These are phyloP conservation scores for Rhynchomys soricoides DNA, from an alignment of 2,113 vertebrate genomes.

Conservation along the genomic window DNA sequence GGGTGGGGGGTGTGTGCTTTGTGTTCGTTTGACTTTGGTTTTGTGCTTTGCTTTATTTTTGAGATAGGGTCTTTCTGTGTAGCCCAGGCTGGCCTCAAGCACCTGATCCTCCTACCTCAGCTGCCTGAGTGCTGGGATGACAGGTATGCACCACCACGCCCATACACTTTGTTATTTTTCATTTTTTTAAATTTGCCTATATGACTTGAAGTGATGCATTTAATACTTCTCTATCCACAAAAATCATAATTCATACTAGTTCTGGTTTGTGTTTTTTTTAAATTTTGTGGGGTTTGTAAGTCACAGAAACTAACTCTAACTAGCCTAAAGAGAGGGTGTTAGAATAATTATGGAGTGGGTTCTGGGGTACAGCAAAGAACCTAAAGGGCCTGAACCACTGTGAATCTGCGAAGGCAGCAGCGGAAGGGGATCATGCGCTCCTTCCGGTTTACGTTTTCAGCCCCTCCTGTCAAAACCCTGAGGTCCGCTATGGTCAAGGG, in stretches of 20 bases:
- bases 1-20: too few relatives aligned
- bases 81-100: not conserved
- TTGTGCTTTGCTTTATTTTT: not conserved
- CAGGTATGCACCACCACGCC: not conserved
- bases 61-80: not conserved
- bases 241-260: constrained; percentile 9
- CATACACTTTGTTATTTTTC: not conserved
- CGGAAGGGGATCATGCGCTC: not conserved
- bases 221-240: not conserved
- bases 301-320: not conserved
- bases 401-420: too few relatives aligned
- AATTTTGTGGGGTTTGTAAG: not conserved
- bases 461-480: not conserved
- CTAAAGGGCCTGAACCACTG: not conserved
- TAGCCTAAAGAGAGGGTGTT: not conserved
- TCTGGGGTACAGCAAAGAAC: not conserved
- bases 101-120: not conserved
- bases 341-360: not conserved
- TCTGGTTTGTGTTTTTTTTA: not conserved
- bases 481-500: not conserved
- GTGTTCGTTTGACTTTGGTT: not conserved
- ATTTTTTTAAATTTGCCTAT: not conserved
- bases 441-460: fast-evolving
- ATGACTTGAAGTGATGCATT: not conserved
- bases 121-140: not conserved